Base-by-base conservation (phyloP, 2,797 vertebrate genomes). In the Chloroceryle inda region DNA sequence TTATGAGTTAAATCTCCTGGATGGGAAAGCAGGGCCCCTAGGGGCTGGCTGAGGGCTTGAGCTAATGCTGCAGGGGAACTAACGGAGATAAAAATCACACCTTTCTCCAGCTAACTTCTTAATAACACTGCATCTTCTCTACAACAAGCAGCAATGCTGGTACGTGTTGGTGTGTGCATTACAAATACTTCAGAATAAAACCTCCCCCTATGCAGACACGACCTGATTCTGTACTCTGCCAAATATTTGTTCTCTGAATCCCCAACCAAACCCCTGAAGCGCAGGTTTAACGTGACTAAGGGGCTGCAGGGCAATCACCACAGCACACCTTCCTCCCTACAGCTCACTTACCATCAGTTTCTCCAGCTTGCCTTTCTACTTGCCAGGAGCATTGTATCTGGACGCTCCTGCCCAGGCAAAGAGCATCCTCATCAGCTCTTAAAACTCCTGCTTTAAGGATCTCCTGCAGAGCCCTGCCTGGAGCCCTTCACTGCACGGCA, bases 321-420 rank as follows among this genome's bases (percentile, higher is more conserved):
- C 1, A 17, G 6, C 35, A 12, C 0, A 0, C 21, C 23, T 85
- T 52, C 56, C 33, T 52, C 81, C 69, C 37, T 42, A 0, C 13
- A 62, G 29, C 42, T 95, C 24, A 5, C 58, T 50, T 8, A 23
- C 16, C 33, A 19, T 44, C 50, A 15, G n/a, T 64, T 78, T 31
- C 31, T 68, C 50, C 63, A 50, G 17, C 49, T 68, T 24, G 27
- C 9, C 21, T 38, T 78, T 74, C 31, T 20, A 1, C 18, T 52
- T 52, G 33, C 44, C 21, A 13, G 55, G 29, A 80, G 17, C 50
- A 4, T 17, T 24, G 45, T 33, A 82, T 24, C 59, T 11, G 4
- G 33, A 40, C 2, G 3, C 21, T 18, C 8, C 33, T 62, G 20
- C 40, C 38, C 38, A 31, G 35, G 27, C 59, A 76, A 61, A 69